Base-by-base conservation (phyloP, 2,888 invertebrate genomes). In the Unio pictorum region DNA sequence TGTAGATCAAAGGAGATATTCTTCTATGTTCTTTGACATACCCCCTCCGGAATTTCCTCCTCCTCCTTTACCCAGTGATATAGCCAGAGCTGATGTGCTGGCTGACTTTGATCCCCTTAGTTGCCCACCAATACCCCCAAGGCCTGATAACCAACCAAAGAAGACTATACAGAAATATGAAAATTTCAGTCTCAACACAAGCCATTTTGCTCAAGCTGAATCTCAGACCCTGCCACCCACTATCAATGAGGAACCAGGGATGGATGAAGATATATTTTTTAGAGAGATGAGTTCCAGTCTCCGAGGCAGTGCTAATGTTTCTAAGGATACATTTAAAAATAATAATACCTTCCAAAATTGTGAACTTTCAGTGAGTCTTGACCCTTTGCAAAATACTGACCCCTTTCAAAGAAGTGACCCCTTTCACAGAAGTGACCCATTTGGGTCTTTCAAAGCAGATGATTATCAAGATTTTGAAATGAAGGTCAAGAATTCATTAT, bases 1-100 rank as follows among this genome's bases (percentile, higher is more conserved):
- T 45, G 45, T 45, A 45, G 45, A 15, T 15, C 8, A 45, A 3
- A 45, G 11, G 11, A 45, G 45, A 15, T 45, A 45, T 45, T 45
- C 66, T 18, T 71, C 71, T 55, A 59, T 72, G 1, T 73, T 74
- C 4, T 75, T 74, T 71, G 73, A 79, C 59, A 64, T 75, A 61
- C 79, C 79, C 18, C 79, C 74, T 18, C 79, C 79, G 11, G 68
- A 66, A 60, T 79, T 76, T 75, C 67, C 75, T 23, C 79, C 79
- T 3, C 79, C 79, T 18, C 79, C 79, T 23, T 66, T 79, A 11
- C 79, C 79, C 57, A 45, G 62, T 18, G 34, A 66, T 61, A 56
- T n/a, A 23, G 20, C 60, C 54, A 63, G n/a, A 3, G 54, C 55
- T 61, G 70, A 71, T 66, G 61, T 69, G 17, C 65, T 72, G 11